Evolutionary conservation across 2,797 vertebrate genomes (phyloP).

Genomic region (Helostoma temminkii): DNA sequence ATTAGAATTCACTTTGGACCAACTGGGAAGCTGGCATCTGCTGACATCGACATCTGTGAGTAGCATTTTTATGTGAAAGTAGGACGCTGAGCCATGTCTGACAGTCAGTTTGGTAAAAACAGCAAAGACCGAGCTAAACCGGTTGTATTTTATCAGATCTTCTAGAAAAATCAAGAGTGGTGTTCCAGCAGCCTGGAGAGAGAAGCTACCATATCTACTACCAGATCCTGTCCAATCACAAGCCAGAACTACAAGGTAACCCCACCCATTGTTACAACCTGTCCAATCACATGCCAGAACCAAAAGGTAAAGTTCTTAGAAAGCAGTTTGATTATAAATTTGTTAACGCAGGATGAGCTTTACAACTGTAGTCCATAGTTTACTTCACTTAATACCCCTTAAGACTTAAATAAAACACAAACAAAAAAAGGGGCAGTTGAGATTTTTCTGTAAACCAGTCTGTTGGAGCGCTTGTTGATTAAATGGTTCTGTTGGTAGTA

Average conservation of each 20-base stretch:
- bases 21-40: slow-evolving; percentile 91
- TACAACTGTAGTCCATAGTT: too few relatives aligned
- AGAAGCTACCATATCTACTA: slow-evolving; percentile 96
- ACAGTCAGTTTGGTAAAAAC: too few relatives aligned
- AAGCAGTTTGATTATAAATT: too few relatives aligned
- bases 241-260: slow-evolving; percentile 92
- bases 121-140: too few relatives aligned
- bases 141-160: slow-evolving; percentile 84
- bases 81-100: not conserved
- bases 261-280: not conserved
- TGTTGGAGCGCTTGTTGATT: too few relatives aligned
- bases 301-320: too few relatives aligned
- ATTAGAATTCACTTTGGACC: slow-evolving; percentile 95
- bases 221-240: slow-evolving; percentile 93
- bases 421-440: too few relatives aligned
- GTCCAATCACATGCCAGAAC: slow-evolving; percentile 13
- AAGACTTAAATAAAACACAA: too few relatives aligned
- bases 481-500: too few relatives aligned
- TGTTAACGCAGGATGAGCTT: too few relatives aligned
- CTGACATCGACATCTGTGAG: slow-evolving; percentile 96
- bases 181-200: slow-evolving; percentile 94
- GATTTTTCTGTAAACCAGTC: too few relatives aligned
- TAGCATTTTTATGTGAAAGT: not conserved
- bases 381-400: too few relatives aligned
- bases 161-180: slow-evolving; percentile 96